Conservation (phyloP, 2,797 vertebrate genomes). For the Acipenser oxyrinchus region DNA sequence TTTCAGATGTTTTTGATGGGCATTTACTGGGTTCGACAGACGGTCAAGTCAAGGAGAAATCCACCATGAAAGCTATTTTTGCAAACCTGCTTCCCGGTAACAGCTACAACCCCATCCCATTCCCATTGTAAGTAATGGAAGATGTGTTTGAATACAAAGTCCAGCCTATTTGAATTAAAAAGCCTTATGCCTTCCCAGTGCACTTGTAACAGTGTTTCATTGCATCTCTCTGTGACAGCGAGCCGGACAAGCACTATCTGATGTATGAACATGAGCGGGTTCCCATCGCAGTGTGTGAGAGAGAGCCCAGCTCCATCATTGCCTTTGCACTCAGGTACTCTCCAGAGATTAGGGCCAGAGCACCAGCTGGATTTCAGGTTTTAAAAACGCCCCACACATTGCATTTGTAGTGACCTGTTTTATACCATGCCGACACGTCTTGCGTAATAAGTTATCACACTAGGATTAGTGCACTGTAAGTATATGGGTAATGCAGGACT, state of each 20-base stretch:
- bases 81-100: slow-evolving; percentile 95
- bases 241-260: slow-evolving; percentile 95
- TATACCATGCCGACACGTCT: too few relatives aligned
- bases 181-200: slow-evolving; percentile 24
- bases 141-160: too few relatives aligned
- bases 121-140: slow-evolving; percentile 83
- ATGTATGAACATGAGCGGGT: slow-evolving; percentile 96
- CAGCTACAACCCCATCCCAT: slow-evolving; percentile 87
- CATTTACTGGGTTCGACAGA: slow-evolving; percentile 84
- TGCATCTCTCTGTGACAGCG: slow-evolving; percentile 52
- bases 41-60: slow-evolving; percentile 96
- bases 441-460: too few relatives aligned
- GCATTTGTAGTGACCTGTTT: not conserved
- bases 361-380: not conserved
- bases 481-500: too few relatives aligned
- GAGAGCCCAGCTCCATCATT: slow-evolving; percentile 95
- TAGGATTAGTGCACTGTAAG: too few relatives aligned
- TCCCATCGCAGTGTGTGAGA: slow-evolving; percentile 92
- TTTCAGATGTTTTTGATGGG: slow-evolving; percentile 87
- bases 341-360: too few relatives aligned
- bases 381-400: too few relatives aligned
- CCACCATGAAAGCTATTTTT: slow-evolving; percentile 97
- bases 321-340: slow-evolving; percentile 93
- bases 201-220: slow-evolving; percentile 4
- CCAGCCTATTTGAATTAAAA: slow-evolving; percentile 22